phyloP scores from a whole-genome alignment of 1,140 invertebrate genomes.

The Phortica variegata region DNA sequence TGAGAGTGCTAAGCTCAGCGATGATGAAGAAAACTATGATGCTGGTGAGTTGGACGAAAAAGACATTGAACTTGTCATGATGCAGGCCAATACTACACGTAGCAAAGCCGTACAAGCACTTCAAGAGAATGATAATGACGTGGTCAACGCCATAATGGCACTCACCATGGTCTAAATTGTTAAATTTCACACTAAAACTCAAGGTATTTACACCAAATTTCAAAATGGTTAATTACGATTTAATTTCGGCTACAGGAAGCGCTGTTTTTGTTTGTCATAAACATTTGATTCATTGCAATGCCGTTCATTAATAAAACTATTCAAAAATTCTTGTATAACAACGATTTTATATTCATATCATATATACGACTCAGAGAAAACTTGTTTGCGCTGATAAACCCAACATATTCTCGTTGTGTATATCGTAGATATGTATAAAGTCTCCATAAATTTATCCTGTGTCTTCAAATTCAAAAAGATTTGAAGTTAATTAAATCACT shows the following conservation, averaged over 20 bases:
- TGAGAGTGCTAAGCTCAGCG: no score
- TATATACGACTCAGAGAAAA: not conserved
- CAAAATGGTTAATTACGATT: no score
- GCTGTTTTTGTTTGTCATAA: no score
- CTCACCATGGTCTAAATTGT: slow-evolving; percentile 26
- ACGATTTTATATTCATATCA: not conserved
- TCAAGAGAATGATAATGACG: slow-evolving; percentile 28
- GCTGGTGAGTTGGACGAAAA: slow-evolving; percentile 17
- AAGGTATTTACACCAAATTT: no score
- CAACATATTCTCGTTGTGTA: no score
- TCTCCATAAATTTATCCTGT: no score
- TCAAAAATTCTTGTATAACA: not conserved
- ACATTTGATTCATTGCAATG: no score
- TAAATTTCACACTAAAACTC: no score
- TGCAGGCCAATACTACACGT: slow-evolving; percentile 33
- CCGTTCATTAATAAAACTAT: not conserved
- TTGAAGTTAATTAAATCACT: no score
- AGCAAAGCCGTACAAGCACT: slow-evolving; percentile 29
- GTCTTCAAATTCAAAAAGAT: no score
- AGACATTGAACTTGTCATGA: slow-evolving; percentile 38
- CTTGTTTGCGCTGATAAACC: not conserved
- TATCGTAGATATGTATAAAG: no score
- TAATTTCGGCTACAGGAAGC: no score
- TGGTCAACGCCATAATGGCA: slow-evolving; percentile 43
- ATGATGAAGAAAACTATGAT: not conserved